Base-by-base conservation (phyloP, 2,888 invertebrate genomes). In the Habroteleia sp. region DNA sequence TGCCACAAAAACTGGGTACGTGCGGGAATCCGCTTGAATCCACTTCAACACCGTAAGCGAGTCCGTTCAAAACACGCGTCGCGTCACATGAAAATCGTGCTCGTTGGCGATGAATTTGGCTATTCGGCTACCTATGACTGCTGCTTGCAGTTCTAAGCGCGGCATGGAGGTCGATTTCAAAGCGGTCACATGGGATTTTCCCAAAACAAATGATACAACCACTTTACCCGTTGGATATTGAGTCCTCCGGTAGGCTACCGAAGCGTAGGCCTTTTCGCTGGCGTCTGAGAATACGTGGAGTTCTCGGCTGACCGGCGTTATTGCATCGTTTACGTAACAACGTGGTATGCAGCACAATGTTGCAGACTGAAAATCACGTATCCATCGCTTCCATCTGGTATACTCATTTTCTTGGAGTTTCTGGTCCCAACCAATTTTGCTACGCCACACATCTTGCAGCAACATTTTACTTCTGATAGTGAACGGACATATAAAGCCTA, bases 371-470 rank as follows among this genome's bases (percentile, higher is more conserved):
- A 39, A 20, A 20, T 39, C 8, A 1, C 20, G 3, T 1, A 10
- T n/a, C 39, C 39, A 39, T 14, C 4, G 0, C 46, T 23, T 16
- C 79, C 77, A 79, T 44, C 16, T 23, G 1, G 16, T 17, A 16
- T 69, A 56, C 10, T 74, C 27, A 4, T 33, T 14, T 17, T 76
- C 54, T 3, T 23, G 10, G 1, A 79, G 37, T 10, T 42, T 8
- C 5, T 74, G 60, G 42, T 80, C 77, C 76, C 77, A 80, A 2
- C 25, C 65, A 3, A 77, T 74, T 2, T 69, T 66, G 20, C 66
- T 69, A 11, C 56, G 44, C 80, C 78, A 81, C 13, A 81, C 77
- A 7, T 79, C 58, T 42, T 81, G 80, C 5, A 83, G 42, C 2
- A 84, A 17, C 1, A 80, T 76, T 65, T 77, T 77, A 2, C 68